These are phyloP conservation scores for Lagopus muta DNA, from an alignment of 2,113 vertebrate genomes.

Conservation along the genomic window DNA sequence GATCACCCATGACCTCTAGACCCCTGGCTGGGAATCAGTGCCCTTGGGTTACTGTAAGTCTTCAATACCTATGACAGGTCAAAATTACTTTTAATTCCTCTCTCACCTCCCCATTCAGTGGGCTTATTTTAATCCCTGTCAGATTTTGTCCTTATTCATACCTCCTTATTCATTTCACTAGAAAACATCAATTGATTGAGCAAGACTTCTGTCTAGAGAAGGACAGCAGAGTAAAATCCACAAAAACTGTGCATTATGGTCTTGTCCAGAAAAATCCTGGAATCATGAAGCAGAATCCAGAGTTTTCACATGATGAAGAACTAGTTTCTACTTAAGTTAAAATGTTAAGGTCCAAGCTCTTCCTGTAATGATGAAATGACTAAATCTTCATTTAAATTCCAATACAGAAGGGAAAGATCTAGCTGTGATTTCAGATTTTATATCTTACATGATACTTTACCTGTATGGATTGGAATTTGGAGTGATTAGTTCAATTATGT, in stretches of 20 bases:
- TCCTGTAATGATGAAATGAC: neutral
- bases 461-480: conserved; percentile 92
- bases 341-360: neutral
- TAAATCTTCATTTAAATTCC: neutral
- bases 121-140: neutral
- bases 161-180: neutral
- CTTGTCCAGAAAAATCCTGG: neutral
- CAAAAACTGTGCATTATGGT: neutral
- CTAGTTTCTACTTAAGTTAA: neutral
- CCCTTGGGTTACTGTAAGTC: neutral
- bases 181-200: neutral
- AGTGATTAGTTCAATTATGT: conserved; percentile 93
- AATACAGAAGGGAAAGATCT: neutral
- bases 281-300: neutral
- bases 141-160: neutral
- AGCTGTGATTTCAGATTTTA: neutral
- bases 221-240: neutral
- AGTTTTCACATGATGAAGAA: neutral
- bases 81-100: neutral
- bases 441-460: conserved; percentile 70
- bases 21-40: neutral
- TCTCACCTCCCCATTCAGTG: neutral
- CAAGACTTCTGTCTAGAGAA: neutral
- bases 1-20: neutral
- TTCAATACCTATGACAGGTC: neutral